Percentiles rank a stretch among this genome's conserved stretches.
phyloP scores from a whole-genome alignment of 2,888 invertebrate species.

The Lepidochrysops patricia region DNA sequence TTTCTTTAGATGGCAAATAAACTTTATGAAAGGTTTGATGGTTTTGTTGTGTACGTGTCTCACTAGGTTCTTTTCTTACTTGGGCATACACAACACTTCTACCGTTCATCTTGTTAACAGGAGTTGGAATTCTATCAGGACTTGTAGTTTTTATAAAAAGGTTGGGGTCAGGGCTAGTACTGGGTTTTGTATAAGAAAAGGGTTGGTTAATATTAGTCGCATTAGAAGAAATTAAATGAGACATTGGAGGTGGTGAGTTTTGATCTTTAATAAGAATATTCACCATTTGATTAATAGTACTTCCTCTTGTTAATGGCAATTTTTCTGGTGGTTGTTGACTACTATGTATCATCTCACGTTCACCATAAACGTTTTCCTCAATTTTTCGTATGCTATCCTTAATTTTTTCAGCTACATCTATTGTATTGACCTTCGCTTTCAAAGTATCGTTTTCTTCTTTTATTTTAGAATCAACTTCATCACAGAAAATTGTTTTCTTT shows the following conservation, averaged over 20 bases:
- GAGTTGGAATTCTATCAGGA: conserved; percentile 60
- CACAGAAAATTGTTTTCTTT: conserved; percentile 49
- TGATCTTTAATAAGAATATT: conserved; percentile 83
- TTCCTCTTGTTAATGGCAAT: conserved; percentile 79
- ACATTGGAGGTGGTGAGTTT: conserved; percentile 78
- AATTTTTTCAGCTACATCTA: conserved; percentile 62
- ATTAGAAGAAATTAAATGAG: conserved; percentile 76
- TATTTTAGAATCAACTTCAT: conserved; percentile 51
- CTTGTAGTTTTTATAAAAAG: conserved; percentile 59
- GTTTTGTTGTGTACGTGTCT: conserved; percentile 37
- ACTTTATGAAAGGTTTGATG: conserved; percentile 72
- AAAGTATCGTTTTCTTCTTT: conserved; percentile 15
- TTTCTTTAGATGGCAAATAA: conserved; percentile 58
- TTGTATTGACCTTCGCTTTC: conserved; percentile 40
- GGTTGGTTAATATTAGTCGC: conserved; percentile 84
- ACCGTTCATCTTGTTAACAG: conserved; percentile 67
- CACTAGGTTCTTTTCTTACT: conserved; percentile 72
- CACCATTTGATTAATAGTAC: conserved; percentile 85
- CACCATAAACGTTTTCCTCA: conserved; percentile 65
- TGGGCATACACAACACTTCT: conserved; percentile 85
- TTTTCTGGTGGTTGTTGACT: conserved; percentile 82
- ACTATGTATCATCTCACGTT: conserved; percentile 80
- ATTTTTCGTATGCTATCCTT: conserved; percentile 68
- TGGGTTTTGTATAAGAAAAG: conserved; percentile 84
- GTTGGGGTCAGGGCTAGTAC: conserved; percentile 68